Evolutionary conservation across 2,113 vertebrate genomes (phyloP).

Genomic region (Rhinogobius similis): DNA sequence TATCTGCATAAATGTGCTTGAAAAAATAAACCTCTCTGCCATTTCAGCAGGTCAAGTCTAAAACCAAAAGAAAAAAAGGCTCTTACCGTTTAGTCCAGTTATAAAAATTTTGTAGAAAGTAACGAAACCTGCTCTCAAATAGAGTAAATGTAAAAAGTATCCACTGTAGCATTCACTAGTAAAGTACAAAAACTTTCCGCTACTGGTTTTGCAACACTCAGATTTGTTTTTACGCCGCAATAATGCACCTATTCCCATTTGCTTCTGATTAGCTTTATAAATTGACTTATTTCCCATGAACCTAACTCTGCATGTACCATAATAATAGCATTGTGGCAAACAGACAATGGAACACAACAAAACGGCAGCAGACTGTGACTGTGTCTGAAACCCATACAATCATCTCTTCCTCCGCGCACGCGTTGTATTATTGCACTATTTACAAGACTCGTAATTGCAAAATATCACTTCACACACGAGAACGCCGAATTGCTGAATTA

Average conservation of each 20-base stretch:
- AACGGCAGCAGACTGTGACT: slow-evolving; percentile 59
- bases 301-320: neutral
- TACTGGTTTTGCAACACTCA: no score
- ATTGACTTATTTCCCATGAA: neutral
- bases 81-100: no score
- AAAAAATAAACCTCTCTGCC: no score
- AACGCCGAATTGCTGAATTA: slow-evolving; percentile 34
- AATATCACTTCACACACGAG: slow-evolving; percentile 50
- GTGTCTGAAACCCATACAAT: slow-evolving; percentile 69
- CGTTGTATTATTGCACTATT: slow-evolving; percentile 59
- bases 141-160: no score
- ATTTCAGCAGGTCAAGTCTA: no score
- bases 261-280: neutral
- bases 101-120: no score
- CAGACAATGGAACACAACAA: slow-evolving; percentile 6
- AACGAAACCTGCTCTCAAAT: no score
- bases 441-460: slow-evolving; percentile 60
- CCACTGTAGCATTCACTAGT: no score
- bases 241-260: neutral
- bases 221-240: neutral
- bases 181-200: no score
- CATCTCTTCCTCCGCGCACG: slow-evolving; percentile 45
- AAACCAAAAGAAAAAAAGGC: no score
- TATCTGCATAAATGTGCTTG: no score
- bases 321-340: neutral